A percentile compares a stretch with the other conserved stretches of the same genome.
Conservation (phyloP, 2,797 vertebrate genomes). For the Xyrichtys novacula region DNA sequence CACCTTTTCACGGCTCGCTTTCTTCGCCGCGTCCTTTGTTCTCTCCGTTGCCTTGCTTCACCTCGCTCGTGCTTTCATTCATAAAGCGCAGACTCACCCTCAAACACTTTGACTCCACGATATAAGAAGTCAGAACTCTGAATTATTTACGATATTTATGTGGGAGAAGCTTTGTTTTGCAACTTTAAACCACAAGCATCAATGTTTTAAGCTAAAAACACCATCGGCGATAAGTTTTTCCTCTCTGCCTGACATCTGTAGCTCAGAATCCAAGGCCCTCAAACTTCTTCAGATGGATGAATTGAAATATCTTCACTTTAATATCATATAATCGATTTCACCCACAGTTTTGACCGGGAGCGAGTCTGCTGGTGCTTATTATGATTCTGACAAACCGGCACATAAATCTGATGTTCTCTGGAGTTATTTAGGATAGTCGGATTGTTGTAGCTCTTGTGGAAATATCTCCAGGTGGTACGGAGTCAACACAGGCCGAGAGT, state of each 20-base stretch:
- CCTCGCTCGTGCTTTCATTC: conserved; percentile 18
- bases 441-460: conserved; percentile 13
- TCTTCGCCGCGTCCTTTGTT: conserved; percentile 38
- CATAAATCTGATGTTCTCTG: conserved; percentile 17
- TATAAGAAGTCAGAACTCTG: neutral
- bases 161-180: neutral
- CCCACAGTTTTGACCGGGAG: conserved; percentile 2
- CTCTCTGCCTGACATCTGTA: neutral
- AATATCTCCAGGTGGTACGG: conserved; percentile 15
- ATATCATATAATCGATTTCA: conserved; percentile 19
- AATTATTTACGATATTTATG: neutral
- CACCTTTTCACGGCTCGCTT: conserved; percentile 36
- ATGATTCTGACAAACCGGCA: conserved; percentile 11
- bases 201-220: conserved; percentile 9
- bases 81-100: neutral
- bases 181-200: conserved; percentile 16
- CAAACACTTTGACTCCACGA: neutral
- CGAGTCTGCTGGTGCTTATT: neutral
- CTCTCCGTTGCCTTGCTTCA: conserved; percentile 25
- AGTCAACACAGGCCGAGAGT: conserved; percentile 7
- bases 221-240: neutral
- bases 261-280: neutral
- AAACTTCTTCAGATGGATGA: conserved; percentile 1
- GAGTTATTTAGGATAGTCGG: conserved; percentile 7
- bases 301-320: neutral